These are phyloP conservation scores for Malurus elegans DNA, from an alignment of 2,113 vertebrate genomes.

Conservation along the genomic window DNA sequence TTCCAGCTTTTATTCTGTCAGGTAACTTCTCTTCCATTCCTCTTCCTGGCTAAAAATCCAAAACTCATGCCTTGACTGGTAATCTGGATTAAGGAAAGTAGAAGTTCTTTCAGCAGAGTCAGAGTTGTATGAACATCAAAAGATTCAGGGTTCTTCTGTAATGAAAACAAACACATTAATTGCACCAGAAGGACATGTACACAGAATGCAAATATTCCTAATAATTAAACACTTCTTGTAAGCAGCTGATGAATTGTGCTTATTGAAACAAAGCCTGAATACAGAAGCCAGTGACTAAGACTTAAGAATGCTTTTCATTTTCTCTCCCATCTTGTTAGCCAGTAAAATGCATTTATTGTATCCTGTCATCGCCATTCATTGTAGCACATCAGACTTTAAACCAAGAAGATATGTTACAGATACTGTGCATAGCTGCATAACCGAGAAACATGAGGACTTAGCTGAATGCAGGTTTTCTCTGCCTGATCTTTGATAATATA, in stretches of 20 bases:
- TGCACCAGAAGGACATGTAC: neutral
- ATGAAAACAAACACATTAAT: constrained; percentile 24
- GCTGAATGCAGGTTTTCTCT: neutral
- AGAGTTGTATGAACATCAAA: neutral
- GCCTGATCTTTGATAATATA: neutral
- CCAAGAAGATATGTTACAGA: neutral
- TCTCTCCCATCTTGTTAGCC: neutral
- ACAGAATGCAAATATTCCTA: neutral
- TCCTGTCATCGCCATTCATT: neutral
- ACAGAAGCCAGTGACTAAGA: constrained; percentile 18
- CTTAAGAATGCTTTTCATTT: constrained; percentile 5
- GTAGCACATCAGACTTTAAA: neutral
- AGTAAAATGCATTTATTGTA: constrained; percentile 14
- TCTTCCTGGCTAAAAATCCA: neutral
- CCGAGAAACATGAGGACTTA: neutral
- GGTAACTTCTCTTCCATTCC: neutral
- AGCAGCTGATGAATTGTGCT: constrained; percentile 1
- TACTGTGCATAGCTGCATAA: neutral
- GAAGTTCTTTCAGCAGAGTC: neutral
- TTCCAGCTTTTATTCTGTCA: neutral
- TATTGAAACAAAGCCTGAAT: constrained; percentile 10
- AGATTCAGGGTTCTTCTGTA: neutral
- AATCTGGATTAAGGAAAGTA: neutral
- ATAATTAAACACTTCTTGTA: constrained; percentile 37
- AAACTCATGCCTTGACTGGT: neutral